These are phyloP conservation scores for Eulemur rubriventer DNA, from an alignment of 2,797 vertebrate genomes.

Conservation along the genomic window DNA sequence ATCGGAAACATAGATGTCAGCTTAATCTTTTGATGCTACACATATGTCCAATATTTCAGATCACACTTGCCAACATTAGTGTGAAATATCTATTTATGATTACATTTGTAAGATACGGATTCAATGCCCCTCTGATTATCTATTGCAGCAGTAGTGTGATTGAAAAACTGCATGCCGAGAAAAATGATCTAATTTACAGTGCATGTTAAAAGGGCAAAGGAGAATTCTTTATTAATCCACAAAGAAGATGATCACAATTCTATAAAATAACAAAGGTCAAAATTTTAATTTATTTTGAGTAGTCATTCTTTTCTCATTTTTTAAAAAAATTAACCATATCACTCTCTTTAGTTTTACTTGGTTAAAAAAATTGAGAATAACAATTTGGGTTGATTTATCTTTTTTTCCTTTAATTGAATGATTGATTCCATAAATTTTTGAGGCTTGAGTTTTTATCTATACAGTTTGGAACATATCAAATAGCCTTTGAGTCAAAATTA, in stretches of 20 bases:
- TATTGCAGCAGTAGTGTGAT: background rate
- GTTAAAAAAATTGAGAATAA: background rate
- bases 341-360: background rate
- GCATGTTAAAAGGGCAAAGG: background rate
- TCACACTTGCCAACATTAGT: slow-evolving; percentile 68
- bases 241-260: background rate
- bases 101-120: slow-evolving; percentile 48
- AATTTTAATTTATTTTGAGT: background rate
- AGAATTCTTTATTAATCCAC: background rate
- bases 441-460: background rate
- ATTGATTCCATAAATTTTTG: background rate
- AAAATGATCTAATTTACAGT: slow-evolving; percentile 12
- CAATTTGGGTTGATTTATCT: background rate
- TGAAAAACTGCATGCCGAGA: slow-evolving; percentile 44
- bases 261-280: background rate
- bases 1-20: slow-evolving; percentile 59
- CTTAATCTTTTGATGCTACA: slow-evolving; percentile 64
- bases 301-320: background rate
- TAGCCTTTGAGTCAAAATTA: background rate
- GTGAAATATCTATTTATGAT: slow-evolving; percentile 67
- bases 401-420: background rate
- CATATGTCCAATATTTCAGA: slow-evolving; percentile 66
- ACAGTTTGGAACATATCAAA: background rate
- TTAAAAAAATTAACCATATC: background rate
- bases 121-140: slow-evolving; percentile 29